A percentile compares a stretch with the other conserved stretches of the same genome.
These are phyloP conservation scores for Heliconius hewitsoni DNA, from an alignment of 1,140 invertebrate genomes.

Conservation along the genomic window DNA sequence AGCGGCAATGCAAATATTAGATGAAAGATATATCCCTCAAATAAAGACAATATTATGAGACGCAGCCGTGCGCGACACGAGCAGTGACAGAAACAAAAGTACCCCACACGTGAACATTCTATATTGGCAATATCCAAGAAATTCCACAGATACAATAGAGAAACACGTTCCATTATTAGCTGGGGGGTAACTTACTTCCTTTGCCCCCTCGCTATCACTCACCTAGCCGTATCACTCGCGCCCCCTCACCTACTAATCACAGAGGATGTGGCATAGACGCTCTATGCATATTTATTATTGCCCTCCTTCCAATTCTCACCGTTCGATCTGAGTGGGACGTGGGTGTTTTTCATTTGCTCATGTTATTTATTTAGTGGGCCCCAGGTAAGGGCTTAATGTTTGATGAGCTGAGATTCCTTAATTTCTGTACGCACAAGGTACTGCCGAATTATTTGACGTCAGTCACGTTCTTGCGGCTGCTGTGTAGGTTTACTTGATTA, in stretches of 20 bases:
- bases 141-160: slow-evolving; percentile 72
- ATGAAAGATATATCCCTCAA: slow-evolving; percentile 37
- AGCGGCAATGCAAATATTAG: slow-evolving; percentile 37
- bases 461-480: slow-evolving; percentile 53
- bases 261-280: slow-evolving; percentile 77
- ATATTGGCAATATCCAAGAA: slow-evolving; percentile 80
- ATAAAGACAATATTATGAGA: slow-evolving; percentile 46
- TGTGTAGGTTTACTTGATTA: not conserved
- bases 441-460: slow-evolving; percentile 41
- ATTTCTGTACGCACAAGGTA: slow-evolving; percentile 61
- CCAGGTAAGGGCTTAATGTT: slow-evolving; percentile 75
- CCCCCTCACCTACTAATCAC: slow-evolving; percentile 72
- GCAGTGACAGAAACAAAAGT: slow-evolving; percentile 73
- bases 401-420: slow-evolving; percentile 75
- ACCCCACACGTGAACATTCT: slow-evolving; percentile 66
- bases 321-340: slow-evolving; percentile 62
- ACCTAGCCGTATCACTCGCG: slow-evolving; percentile 64
- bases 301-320: slow-evolving; percentile 73
- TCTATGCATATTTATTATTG: slow-evolving; percentile 80
- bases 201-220: slow-evolving; percentile 74
- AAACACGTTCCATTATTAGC: slow-evolving; percentile 77
- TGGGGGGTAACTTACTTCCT: slow-evolving; percentile 66
- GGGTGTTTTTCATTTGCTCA: slow-evolving; percentile 77
- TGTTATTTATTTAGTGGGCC: slow-evolving; percentile 75
- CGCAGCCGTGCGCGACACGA: slow-evolving; percentile 34